Percentiles rank a stretch among this genome's conserved stretches.
Evolutionary conservation across 2,113 vertebrate species (phyloP).

Genomic region (Pygoscelis antarcticus): DNA sequence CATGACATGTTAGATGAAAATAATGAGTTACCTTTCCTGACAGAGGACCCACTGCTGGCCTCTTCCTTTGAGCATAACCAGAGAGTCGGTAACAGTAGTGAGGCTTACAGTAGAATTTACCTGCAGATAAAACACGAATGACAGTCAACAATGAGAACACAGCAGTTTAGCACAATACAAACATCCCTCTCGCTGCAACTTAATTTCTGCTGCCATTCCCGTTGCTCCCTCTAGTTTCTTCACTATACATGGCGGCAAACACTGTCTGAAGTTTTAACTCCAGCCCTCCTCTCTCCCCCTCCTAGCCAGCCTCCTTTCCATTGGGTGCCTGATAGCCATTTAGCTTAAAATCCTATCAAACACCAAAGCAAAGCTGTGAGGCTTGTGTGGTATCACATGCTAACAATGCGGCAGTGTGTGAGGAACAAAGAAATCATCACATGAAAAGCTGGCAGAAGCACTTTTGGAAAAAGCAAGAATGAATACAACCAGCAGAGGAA

Average conservation of each 20-base stretch:
- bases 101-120: slow-evolving; percentile 99
- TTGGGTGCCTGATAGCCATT: slow-evolving; percentile 55
- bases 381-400: slow-evolving; percentile 54
- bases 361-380: slow-evolving; percentile 49
- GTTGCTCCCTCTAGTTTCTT: background rate
- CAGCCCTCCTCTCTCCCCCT: slow-evolving; percentile 4
- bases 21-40: slow-evolving; percentile 81
- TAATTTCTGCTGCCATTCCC: background rate
- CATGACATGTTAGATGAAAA: background rate
- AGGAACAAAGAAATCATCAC: slow-evolving; percentile 78
- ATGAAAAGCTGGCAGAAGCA: slow-evolving; percentile 71
- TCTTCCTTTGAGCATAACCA: slow-evolving; percentile 92
- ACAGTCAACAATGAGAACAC: background rate
- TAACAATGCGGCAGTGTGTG: slow-evolving; percentile 81
- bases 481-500: slow-evolving; percentile 60
- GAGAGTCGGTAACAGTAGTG: slow-evolving; percentile 96
- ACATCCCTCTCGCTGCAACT: background rate
- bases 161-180: background rate
- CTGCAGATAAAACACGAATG: slow-evolving; percentile 71
- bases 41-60: slow-evolving; percentile 81
- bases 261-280: slow-evolving; percentile 2
- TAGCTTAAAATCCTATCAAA: slow-evolving; percentile 63
- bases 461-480: slow-evolving; percentile 72
- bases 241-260: background rate
- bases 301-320: background rate